phyloP scores from a whole-genome alignment of 2,888 invertebrate genomes.

The Ormia ochracea region DNA sequence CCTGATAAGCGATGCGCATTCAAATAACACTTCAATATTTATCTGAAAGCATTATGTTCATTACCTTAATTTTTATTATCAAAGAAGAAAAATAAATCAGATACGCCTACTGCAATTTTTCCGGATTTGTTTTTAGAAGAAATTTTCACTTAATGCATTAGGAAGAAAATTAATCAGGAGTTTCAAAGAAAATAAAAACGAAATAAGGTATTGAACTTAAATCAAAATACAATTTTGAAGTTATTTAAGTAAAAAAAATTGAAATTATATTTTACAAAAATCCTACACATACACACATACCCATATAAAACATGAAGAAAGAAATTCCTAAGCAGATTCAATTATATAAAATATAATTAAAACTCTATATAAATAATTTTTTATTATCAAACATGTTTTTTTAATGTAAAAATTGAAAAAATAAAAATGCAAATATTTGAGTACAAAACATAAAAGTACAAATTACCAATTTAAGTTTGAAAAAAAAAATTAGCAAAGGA shows the following conservation, averaged over 20 bases:
- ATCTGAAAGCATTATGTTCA: no score
- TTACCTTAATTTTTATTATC: no score
- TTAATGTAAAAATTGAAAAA: slow-evolving; percentile 37
- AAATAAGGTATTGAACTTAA: slow-evolving; percentile 61
- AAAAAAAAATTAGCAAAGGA: slow-evolving; percentile 56
- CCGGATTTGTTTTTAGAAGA: no score
- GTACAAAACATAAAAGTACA: slow-evolving; percentile 73
- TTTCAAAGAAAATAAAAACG: not conserved
- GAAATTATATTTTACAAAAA: slow-evolving; percentile 42
- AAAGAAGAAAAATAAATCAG: no score
- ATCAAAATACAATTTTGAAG: slow-evolving; percentile 73
- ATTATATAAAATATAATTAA: slow-evolving; percentile 63
- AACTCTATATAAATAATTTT: slow-evolving; percentile 29
- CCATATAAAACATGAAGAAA: not conserved
- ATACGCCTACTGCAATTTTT: no score
- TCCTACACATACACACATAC: not conserved
- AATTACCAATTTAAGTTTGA: slow-evolving; percentile 71
- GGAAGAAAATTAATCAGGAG: no score
- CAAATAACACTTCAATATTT: no score
- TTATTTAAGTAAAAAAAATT: slow-evolving; percentile 3
- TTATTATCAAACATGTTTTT: slow-evolving; percentile 30
- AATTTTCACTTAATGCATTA: no score
- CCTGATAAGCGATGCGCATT: no score
- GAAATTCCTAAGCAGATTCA: slow-evolving; percentile 16
- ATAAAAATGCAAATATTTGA: slow-evolving; percentile 64